Percentiles rank a stretch among this genome's conserved stretches.
These are phyloP conservation scores for Megathymus violae DNA, from an alignment of 1,140 invertebrate genomes.

Conservation along the genomic window DNA sequence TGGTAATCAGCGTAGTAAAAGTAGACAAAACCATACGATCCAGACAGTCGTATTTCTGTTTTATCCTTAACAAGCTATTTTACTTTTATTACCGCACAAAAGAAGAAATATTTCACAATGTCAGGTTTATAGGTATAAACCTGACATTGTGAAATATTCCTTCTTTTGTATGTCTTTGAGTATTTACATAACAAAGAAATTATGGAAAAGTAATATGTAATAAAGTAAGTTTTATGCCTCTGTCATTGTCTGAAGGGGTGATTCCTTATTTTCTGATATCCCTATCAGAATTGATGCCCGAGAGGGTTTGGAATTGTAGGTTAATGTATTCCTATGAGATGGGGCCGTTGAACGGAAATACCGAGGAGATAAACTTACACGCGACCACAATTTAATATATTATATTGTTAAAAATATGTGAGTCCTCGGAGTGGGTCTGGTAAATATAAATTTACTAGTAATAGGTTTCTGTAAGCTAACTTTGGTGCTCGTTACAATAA, in stretches of 20 bases:
- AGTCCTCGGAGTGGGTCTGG: no score
- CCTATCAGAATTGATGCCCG: slow-evolving; percentile 9
- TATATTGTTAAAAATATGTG: no score
- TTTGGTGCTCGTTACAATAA: no score
- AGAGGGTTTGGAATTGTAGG: slow-evolving; percentile 1
- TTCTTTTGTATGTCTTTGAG: slow-evolving; percentile 1
- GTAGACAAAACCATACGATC: no score
- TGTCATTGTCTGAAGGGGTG: slow-evolving; percentile 7
- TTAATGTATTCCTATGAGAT: background rate
- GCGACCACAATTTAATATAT: no score
- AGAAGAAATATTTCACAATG: no score
- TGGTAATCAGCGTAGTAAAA: no score
- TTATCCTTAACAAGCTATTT: slow-evolving; percentile 3
- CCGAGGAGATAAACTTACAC: background rate
- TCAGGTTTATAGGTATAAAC: slow-evolving; percentile 12
- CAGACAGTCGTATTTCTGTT: background rate
- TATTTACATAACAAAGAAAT: slow-evolving; percentile 25
- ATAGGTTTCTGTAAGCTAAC: no score
- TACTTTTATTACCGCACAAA: slow-evolving; percentile 23
- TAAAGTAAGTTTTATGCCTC: slow-evolving; percentile 22
- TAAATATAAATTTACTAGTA: no score
- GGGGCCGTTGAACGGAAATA: background rate
- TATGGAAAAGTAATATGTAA: slow-evolving; percentile 13
- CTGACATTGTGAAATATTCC: slow-evolving; percentile 16
- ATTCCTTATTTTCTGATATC: slow-evolving; percentile 14